phyloP scores from a whole-genome alignment of 2,113 vertebrate species.

The Apistogramma diplotaenia region DNA sequence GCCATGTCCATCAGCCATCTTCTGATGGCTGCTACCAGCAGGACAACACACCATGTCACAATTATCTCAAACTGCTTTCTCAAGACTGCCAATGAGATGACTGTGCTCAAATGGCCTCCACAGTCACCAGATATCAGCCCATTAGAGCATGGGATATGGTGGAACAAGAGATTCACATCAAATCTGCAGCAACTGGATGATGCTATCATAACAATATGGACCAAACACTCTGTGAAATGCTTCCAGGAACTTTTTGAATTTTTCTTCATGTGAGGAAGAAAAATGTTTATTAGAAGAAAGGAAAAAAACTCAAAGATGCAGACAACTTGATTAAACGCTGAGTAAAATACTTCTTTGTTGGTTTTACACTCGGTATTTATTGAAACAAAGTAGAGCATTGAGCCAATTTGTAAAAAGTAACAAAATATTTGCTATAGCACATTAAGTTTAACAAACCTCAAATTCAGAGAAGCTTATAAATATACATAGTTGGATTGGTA shows the following conservation, averaged over 20 bases:
- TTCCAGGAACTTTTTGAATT: background rate
- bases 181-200: background rate
- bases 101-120: background rate
- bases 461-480: slow-evolving; percentile 79
- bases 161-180: background rate
- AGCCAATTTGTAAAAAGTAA: slow-evolving; percentile 75
- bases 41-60: background rate
- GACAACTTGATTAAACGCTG: slow-evolving; percentile 7
- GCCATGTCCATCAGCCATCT: background rate
- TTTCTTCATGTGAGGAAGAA: background rate
- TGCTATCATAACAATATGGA: background rate
- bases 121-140: background rate
- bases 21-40: background rate
- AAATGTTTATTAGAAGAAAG: background rate
- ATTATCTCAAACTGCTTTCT: background rate
- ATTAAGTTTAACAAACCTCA: slow-evolving; percentile 73
- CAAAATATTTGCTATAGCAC: slow-evolving; percentile 76
- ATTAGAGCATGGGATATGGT: background rate
- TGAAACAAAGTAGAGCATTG: slow-evolving; percentile 78
- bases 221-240: background rate
- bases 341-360: slow-evolving; percentile 45
- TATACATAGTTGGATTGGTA: slow-evolving; percentile 75
- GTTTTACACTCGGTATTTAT: slow-evolving; percentile 80
- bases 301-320: background rate
- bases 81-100: background rate